phyloP scores from a whole-genome alignment of 2,797 vertebrate genomes.

The Xenopus petersii region DNA sequence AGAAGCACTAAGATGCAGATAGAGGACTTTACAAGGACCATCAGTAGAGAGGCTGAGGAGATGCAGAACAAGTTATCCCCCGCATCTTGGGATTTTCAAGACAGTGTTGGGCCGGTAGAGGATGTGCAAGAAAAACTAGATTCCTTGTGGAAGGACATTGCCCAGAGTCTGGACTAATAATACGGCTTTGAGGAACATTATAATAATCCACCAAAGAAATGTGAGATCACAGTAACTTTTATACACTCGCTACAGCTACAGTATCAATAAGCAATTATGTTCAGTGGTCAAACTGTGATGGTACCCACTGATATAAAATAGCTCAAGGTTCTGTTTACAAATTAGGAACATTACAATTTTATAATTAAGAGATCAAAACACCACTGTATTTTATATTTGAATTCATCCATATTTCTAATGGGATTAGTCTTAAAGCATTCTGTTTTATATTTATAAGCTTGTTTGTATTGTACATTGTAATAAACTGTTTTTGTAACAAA shows the following conservation, averaged over 20 bases:
- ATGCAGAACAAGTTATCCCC: constrained; percentile 57
- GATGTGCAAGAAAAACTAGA: constrained; percentile 62
- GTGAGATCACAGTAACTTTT: not conserved
- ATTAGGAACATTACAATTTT: not conserved
- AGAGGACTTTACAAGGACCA: constrained; percentile 53
- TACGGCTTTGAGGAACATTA: not conserved
- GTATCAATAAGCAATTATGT: not conserved
- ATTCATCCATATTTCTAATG: not conserved
- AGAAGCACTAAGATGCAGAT: constrained; percentile 55
- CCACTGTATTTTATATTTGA: not conserved
- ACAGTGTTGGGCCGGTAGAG: constrained; percentile 29
- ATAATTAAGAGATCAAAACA: not conserved
- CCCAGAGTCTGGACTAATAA: constrained; percentile 48
- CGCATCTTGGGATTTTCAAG: not conserved
- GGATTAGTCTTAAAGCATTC: not conserved
- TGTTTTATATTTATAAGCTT: too few relatives aligned
- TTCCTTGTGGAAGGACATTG: constrained; percentile 57
- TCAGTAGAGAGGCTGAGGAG: constrained; percentile 58
- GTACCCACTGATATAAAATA: not conserved
- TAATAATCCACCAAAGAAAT: not conserved
- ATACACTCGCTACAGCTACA: not conserved
- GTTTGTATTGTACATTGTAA: too few relatives aligned
- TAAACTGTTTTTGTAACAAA: too few relatives aligned
- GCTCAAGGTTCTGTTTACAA: not conserved
- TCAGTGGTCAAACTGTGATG: not conserved